Base-by-base conservation (phyloP, 2,888 invertebrate species). In the Melieria picta region DNA sequence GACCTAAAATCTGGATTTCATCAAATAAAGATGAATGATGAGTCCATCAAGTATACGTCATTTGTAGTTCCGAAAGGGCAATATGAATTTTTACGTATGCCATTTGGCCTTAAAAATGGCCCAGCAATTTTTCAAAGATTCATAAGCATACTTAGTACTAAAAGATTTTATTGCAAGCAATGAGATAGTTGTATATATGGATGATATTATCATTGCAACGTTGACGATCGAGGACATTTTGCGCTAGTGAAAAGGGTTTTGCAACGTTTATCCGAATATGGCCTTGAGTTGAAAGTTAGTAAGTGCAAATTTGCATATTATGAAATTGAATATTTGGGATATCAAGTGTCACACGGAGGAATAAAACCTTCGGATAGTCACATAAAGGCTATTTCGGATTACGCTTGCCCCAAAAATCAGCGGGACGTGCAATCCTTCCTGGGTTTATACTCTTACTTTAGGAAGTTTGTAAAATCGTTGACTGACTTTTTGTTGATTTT, bases 41-140 rank as follows among this genome's bases (percentile, higher is more conserved):
- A 78, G 7, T 78, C 78, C 1, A 72, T 75, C 1, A 76, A 75
- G 46, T 79, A 68, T 43, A 78, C 75, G 9, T 73, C 77, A 5
- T 79, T 79, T 71, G 77, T 79, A 4, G 78, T 78, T 10, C 77
- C 77, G 7, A 58, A 74, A 47, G 77, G 78, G 11, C 78, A 78
- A 50, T 77, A 64, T 71, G 76, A 77, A 60, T 77, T 72, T 43
- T 30, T 71, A 13, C 52, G 63, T 7, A 52, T 66, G 61, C 66
- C 55, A 13, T 69, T 69, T 47, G 70, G 58, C 1, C 61, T 74
- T 3, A 76, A 74, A 16, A 69, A 69, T 55, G 75, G 69, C 5
- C 74, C 78, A 42, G 66, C 75, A 5, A 72, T 73, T 47, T 77
- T 77, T 61, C 73, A 74, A 61, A n/a, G 74, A 4, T 74, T 74